Evolutionary conservation across 2,888 invertebrate species (phyloP), one percentile per base, ranked within the genome.

Genomic region (Rhimphoctona megacephalus): DNA sequence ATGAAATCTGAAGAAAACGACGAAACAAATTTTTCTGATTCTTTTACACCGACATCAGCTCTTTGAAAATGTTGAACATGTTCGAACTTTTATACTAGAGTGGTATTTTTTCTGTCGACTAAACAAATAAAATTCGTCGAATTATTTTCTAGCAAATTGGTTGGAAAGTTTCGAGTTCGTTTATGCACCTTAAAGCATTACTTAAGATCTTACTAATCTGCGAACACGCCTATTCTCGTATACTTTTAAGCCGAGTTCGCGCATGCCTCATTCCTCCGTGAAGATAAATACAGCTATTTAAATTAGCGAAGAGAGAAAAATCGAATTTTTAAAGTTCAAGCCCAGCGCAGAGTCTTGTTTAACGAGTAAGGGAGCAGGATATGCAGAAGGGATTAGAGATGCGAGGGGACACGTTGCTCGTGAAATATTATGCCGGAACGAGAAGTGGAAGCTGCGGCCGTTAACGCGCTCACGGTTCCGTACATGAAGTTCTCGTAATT

Each of bases 371-470:
- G 70, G 74, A 74, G 69, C 43, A 64, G 82, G 43, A 79, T 76
- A 74, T 61, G 70, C 70, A 76, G 52, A 69, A 81, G 57, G 82
- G 83, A 86, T 86, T 76, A 80, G 36, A 79, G 69, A 64, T 8
- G 25, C 69, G 52, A 61, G 74, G 49, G 73, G 52, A 57, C 39
- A 54, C 67, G 72, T 80, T 83, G 80, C 76, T 49, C 52, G 76
- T 83, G 76, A 86, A 86, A 80, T 80, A 86, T 86, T 83, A 80
- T 80, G 66, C 79, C 66, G 61, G 69, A 76, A 80, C 52, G 80
- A 80, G 83, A 85, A 86, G 80, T 83, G 70, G 83, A 80, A 83
- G 54, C 82, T 79, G 33, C 22, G 64, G 72, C 57, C 52, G 76
- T 81, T 81, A 80, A 76, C 64, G 73, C 46, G 74, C 69, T 73